Evolutionary conservation across 2,888 invertebrate genomes (phyloP), one percentile per base, ranked within the genome.

Genomic region (Neelides folsomi): DNA sequence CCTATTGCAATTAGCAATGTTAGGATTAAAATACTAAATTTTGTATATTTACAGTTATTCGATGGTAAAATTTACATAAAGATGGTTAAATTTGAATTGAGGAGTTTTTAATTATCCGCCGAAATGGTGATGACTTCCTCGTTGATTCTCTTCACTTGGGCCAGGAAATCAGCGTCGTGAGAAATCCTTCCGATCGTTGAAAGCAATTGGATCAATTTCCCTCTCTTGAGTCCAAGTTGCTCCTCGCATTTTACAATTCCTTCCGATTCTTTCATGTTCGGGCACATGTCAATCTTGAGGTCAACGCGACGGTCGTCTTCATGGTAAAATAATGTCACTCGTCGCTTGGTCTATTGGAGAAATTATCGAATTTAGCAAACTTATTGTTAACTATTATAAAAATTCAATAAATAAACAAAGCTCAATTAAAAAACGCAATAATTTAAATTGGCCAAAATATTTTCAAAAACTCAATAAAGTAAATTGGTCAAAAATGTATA

Each of bases 111-210:
- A 75, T 81, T 80, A 69, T 79, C 78, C 63, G 82, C 79, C 58
- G 85, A 82, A 72, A 86, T 76, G 66, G 77, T 77, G 70, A 82
- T 81, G 68, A 89, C 86, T 67, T 81, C 80, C 59, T 82, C 77
- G 72, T 90, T 88, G 67, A 89, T 84, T 64, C 80, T 78, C 61
- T 86, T 73, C 67, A 86, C 74, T 71, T 87, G 85, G 47, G 76
- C 76, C 65, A 86, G 76, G 69, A 86, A 90, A 54, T 76, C 72
- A 63, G 79, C 76, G 70, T 88, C 81, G 47, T 76, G 72, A 67
- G 86, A 75, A 48, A 85, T 77, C 56, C 74, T 75, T 16, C 82
- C 79, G 49, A 86, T 72, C 53, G 78, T 76, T 64, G 75, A 75
- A 57, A 88, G 74, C 53, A 81, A 75, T 54, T 74, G 71, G 49